phyloP scores from a whole-genome alignment of 2,113 vertebrate genomes.

The Hoplias malabaricus region DNA sequence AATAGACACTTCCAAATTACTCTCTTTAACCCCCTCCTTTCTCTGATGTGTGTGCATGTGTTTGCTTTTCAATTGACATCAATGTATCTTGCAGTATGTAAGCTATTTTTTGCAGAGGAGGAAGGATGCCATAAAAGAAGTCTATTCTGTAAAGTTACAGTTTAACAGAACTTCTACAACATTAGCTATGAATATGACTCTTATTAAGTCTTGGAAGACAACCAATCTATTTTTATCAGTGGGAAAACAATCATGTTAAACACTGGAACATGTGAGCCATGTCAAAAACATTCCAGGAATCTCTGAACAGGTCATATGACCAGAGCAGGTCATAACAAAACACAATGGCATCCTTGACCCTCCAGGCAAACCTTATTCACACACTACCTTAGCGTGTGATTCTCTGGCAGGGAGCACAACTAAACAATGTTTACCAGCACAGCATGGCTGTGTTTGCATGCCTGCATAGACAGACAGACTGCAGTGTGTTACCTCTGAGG shows the following conservation, averaged over 20 bases:
- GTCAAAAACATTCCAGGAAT: not conserved
- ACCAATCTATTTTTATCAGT: not conserved
- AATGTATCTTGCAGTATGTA: not conserved
- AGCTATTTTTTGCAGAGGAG: conserved; percentile 2
- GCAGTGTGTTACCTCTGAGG: conserved; percentile 15
- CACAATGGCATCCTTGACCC: conserved; percentile 1
- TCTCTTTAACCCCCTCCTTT: no score
- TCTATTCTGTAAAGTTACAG: not conserved
- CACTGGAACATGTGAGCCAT: not conserved
- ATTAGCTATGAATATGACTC: not conserved
- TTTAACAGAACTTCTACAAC: not conserved
- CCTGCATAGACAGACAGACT: conserved; percentile 1
- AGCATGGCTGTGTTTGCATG: not conserved
- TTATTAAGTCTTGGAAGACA: not conserved
- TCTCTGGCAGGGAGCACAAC: conserved; percentile 13
- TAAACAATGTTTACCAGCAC: not conserved
- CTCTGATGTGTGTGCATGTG: no score
- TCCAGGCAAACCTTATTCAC: conserved; percentile 5
- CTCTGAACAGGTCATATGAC: not conserved
- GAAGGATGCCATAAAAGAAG: not conserved
- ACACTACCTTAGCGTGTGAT: not conserved
- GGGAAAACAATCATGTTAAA: not conserved
- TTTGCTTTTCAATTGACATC: conserved; percentile 14
- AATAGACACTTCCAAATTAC: no score
- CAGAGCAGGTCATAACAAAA: not conserved